Evolutionary conservation across 2,888 invertebrate species (phyloP), one percentile per base, ranked within the genome.

Genomic region (Zaprionus obscuricornis): DNA sequence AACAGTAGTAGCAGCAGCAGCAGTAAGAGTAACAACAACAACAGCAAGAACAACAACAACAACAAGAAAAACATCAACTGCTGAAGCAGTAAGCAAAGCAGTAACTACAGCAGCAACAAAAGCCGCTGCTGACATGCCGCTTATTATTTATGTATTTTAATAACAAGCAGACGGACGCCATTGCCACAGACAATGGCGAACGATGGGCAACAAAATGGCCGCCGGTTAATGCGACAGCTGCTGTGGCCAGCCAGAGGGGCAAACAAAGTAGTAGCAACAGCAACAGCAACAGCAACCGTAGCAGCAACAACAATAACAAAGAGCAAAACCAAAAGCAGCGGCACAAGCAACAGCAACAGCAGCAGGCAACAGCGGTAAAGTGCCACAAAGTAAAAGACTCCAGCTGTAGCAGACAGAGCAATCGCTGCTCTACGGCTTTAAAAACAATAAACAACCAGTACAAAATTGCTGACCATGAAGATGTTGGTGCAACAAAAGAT

Each of bases 41-140:
- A 11, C 29, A 20, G n/a, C 29, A 29, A 20, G 31, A 18, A 8
- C 36, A 22, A 26, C 17, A 27, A 18, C 10, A 34, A 8, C 7
- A 29, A 11, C 29, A 20, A 8, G 20, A 29, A 20, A 29, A 18
- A 8, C 36, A 22, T 17, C 17, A 27, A 18, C n/a, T 46, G 45
- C 20, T 27, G 58, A 10, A 40, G 22, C 45, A 37, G 16, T 13
- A 67, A 40, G 45, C 51, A 52, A 51, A 54, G 64, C 60, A 46
- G 62, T 59, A 50, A 65, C 52, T 50, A 67, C 57, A 40, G 59
- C 47, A 63, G 63, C 64, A 83, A 70, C 85, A 86, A 82, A 85
- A 82, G 86, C 86, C 82, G 87, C 83, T 67, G 82, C 85, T 82
- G 81, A 86, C 86, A 86, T 86, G 67, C 85, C 86, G 85, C 85